Evolutionary conservation across 2,113 vertebrate species (phyloP).

Genomic region (Solea solea): DNA sequence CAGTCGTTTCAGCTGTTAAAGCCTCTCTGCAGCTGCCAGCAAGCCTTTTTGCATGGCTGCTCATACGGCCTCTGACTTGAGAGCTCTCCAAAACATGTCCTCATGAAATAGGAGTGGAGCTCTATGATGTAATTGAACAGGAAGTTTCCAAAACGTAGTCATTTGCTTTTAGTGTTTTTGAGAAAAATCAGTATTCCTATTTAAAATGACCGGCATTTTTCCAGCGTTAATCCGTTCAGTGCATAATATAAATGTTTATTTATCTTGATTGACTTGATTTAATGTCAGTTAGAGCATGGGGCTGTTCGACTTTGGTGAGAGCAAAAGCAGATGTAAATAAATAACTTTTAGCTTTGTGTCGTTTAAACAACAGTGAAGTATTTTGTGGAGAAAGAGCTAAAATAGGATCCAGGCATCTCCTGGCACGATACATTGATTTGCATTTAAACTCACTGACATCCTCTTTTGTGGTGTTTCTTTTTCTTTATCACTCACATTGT

Average conservation of each 20-base stretch:
- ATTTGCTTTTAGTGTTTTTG: not conserved
- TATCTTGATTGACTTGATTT: not conserved
- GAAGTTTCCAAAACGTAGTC: slow-evolving; percentile 57
- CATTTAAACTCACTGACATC: slow-evolving; percentile 1
- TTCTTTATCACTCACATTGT: not conserved
- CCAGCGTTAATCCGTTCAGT: not conserved
- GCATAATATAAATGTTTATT: not conserved
- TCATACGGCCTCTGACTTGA: slow-evolving; percentile 33
- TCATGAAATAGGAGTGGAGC: slow-evolving; percentile 52
- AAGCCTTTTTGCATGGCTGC: slow-evolving; percentile 52
- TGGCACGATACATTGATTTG: not conserved
- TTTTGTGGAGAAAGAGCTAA: slow-evolving; percentile 3
- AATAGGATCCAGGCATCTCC: slow-evolving; percentile 2
- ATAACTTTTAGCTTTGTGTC: slow-evolving; percentile 24
- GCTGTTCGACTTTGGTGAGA: slow-evolving; percentile 12
- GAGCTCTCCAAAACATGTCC: slow-evolving; percentile 56
- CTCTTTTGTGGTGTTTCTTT: slow-evolving; percentile 7
- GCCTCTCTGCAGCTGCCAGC: slow-evolving; percentile 61
- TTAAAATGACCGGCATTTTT: slow-evolving; percentile 5
- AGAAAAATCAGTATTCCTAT: not conserved
- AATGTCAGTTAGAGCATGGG: not conserved
- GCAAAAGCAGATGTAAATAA: slow-evolving; percentile 15
- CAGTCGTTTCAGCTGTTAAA: slow-evolving; percentile 58
- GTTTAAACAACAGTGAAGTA: slow-evolving; percentile 20
- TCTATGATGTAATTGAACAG: slow-evolving; percentile 39